Conservation (phyloP, 2,797 vertebrate genomes). For the Mionectes olivaceus region DNA sequence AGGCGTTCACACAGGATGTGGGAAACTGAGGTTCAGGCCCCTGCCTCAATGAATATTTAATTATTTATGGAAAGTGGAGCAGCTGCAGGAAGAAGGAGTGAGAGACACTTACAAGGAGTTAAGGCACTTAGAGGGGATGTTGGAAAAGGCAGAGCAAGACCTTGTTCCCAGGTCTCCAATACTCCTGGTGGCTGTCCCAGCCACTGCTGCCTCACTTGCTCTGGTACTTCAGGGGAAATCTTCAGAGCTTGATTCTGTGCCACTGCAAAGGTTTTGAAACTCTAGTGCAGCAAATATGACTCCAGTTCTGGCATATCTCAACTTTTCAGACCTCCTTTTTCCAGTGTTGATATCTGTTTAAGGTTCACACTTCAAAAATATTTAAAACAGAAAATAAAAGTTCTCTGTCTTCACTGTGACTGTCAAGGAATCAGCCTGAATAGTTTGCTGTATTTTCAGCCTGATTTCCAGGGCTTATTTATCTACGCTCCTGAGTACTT, state of each 20-base stretch:
- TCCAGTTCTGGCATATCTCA: neutral
- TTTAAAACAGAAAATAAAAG: neutral
- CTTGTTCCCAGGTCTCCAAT: neutral
- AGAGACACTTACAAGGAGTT: neutral
- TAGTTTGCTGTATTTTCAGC: neutral
- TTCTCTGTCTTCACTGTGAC: neutral
- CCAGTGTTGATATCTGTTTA: neutral
- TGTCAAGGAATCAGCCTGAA: neutral
- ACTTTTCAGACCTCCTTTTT: neutral
- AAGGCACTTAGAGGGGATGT: neutral
- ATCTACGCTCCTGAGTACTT: neutral
- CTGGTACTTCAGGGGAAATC: neutral
- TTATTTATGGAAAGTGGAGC: conserved; percentile 35
- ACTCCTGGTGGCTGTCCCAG: neutral
- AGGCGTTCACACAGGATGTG: conserved; percentile 32
- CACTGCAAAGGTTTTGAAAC: neutral
- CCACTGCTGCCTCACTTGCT: neutral
- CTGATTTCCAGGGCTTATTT: neutral
- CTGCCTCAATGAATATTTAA: conserved; percentile 22
- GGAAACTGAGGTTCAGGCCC: conserved; percentile 53
- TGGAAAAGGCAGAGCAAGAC: neutral
- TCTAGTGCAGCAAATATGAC: neutral
- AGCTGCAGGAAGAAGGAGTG: neutral
- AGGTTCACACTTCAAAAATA: neutral
- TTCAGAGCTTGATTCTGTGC: neutral